Evolutionary conservation across 2,888 invertebrate species (phyloP), one percentile per base, ranked within the genome.

Genomic region (Drosophila fulvimacula): DNA sequence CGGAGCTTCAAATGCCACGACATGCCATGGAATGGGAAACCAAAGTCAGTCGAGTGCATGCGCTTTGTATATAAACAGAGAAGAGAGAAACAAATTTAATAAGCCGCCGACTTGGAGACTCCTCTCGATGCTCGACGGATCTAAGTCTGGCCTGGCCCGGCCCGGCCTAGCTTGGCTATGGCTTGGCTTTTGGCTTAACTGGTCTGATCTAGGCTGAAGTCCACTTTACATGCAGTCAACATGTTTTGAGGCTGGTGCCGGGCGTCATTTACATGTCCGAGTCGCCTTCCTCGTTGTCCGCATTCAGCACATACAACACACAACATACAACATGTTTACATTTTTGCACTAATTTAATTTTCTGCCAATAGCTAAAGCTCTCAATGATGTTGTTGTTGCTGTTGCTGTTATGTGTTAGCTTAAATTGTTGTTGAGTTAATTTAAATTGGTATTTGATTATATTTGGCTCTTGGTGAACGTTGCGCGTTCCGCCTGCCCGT

Each of bases 381-480:
- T 52, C 57, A 62, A 34, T 36, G 62, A 53, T 49, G 51, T 42
- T 44, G 58, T 36, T 70, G 52, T 21, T 42, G 42, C 15, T 21
- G 21, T 72, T 69, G 73, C 65, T 67, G 56, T 17, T 36, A 24
- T 44, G 44, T 57, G 36, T 24, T 46, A 48, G 71, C 87, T 83
- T 86, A 84, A 84, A 89, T 87, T 85, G 89, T 77, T 85, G 85
- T 89, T 87, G 89, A 87, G 84, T 85, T 85, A 85, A 85, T 85
- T 85, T 89, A 85, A 85, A 85, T 89, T 84, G 85, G 85, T 89
- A 87, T 85, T 85, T 89, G 85, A 87, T 85, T 85, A 88, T 84
- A 88, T 84, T 84, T 81, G 81, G 87, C 83, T 82, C 66, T 64
- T 44, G 60, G 52, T 63, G 78, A 69, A 67, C 75, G 82, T 55